Conservation (phyloP, 92 coral and sea anemone species). For the Porites rus region DNA sequence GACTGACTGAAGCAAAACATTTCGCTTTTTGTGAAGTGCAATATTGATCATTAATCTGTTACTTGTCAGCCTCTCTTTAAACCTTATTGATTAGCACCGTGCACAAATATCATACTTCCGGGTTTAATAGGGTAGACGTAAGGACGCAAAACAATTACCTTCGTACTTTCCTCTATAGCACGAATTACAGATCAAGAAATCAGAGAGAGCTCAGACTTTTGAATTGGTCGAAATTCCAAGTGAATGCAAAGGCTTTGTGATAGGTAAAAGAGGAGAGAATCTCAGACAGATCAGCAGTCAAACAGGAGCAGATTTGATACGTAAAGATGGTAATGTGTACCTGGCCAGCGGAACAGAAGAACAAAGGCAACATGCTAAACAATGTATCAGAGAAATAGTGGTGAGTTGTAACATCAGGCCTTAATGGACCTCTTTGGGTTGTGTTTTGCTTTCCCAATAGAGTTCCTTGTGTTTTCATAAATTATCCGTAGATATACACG, state of each 20-base stretch:
- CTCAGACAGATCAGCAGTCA: slow-evolving; percentile 18
- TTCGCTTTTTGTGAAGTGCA: background rate
- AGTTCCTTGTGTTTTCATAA: background rate
- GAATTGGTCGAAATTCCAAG: slow-evolving; percentile 28
- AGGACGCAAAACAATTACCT: background rate
- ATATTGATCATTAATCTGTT: background rate
- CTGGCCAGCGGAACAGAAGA: slow-evolving; percentile 11
- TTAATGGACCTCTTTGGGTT: too few relatives aligned
- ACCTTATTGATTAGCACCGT: background rate
- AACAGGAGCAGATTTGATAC: slow-evolving; percentile 36
- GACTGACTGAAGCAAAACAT: too few relatives aligned
- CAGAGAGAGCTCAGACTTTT: background rate
- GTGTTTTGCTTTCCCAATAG: background rate
- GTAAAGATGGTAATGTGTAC: background rate
- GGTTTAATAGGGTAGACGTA: background rate
- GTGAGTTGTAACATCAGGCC: slow-evolving; percentile 4
- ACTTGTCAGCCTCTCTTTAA: too few relatives aligned
- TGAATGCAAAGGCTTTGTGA: slow-evolving; percentile 21
- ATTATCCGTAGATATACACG: too few relatives aligned
- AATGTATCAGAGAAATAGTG: background rate
- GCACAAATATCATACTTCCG: background rate
- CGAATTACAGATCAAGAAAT: background rate
- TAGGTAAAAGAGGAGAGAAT: slow-evolving; percentile 23
- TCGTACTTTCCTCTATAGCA: background rate
- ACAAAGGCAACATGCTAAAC: slow-evolving; percentile 8